Evolutionary conservation across 2,888 invertebrate species (phyloP).

Genomic region (Aspidiotus rigidus): DNA sequence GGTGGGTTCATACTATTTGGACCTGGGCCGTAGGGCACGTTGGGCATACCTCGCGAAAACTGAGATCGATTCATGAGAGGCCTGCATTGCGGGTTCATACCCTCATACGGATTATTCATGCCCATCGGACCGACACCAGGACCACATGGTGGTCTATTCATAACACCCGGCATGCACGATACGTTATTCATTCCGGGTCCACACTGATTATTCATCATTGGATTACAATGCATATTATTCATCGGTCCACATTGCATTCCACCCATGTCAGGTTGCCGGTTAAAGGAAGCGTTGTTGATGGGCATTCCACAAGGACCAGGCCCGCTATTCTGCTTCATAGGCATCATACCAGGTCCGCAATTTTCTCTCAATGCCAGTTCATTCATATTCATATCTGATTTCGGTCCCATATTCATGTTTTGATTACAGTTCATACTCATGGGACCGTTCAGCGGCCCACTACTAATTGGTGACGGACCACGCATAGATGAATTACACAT

Average conservation of each 20-base stretch:
- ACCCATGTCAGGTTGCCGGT: conserved; percentile 14
- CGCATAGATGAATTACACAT: conserved; percentile 31
- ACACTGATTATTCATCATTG: conserved; percentile 25
- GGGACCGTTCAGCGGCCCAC: conserved; percentile 22
- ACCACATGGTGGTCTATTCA: conserved; percentile 21
- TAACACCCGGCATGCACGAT: conserved; percentile 17
- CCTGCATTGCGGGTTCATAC: conserved; percentile 27
- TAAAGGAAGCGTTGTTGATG: conserved; percentile 10
- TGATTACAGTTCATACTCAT: conserved; percentile 30
- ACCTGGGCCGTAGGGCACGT: conserved; percentile 19
- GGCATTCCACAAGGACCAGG: conserved; percentile 25
- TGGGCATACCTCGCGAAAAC: conserved; percentile 19
- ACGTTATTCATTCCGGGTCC: conserved; percentile 23
- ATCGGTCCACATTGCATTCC: conserved; percentile 16
- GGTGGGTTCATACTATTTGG: neutral
- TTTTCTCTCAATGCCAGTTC: conserved; percentile 14
- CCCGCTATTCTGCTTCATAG: conserved; percentile 21
- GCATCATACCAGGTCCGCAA: conserved; percentile 23
- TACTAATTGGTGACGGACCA: conserved; percentile 34
- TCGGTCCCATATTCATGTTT: conserved; percentile 17
- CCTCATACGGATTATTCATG: conserved; percentile 24
- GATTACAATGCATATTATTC: conserved; percentile 18
- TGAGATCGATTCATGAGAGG: conserved; percentile 30
- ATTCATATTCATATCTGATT: conserved; percentile 23
- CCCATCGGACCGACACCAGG: conserved; percentile 8